Percentiles rank a stretch among this genome's conserved stretches.
phyloP scores from a whole-genome alignment of 1,140 invertebrate genomes.

The Bombus sylvicola region DNA sequence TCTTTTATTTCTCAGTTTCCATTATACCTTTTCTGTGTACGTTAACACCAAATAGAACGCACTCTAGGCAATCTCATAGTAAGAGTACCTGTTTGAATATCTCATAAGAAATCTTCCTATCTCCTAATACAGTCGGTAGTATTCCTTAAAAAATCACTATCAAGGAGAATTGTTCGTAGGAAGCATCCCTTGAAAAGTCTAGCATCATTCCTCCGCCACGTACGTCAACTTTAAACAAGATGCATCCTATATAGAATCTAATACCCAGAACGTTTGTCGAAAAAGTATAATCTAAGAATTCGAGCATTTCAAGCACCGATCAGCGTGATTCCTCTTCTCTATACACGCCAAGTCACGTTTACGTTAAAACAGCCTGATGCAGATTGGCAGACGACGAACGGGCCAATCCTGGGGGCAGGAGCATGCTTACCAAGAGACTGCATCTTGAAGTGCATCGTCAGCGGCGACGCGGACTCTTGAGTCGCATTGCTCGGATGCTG shows the following conservation, averaged over 20 bases:
- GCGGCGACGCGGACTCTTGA: conserved; percentile 73
- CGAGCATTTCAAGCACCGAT: fast-evolving
- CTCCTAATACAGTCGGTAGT: not conserved
- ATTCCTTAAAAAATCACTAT: not conserved
- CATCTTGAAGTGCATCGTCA: conserved; percentile 54
- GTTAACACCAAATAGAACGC: too few relatives aligned
- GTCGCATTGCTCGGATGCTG: conserved; percentile 77
- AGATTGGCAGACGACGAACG: conserved; percentile 11
- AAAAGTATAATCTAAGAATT: not conserved
- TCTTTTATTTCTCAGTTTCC: too few relatives aligned
- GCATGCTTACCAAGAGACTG: conserved; percentile 21
- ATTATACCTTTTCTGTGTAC: too few relatives aligned
- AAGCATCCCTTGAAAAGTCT: not conserved
- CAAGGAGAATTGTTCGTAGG: not conserved
- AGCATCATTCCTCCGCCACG: not conserved
- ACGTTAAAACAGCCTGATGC: not conserved
- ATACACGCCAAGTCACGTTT: not conserved
- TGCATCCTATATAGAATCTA: not conserved
- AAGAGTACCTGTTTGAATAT: not conserved
- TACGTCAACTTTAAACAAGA: too few relatives aligned
- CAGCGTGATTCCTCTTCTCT: not conserved
- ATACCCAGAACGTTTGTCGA: not conserved
- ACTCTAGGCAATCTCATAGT: too few relatives aligned
- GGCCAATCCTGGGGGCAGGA: conserved; percentile 21
- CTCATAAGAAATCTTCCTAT: not conserved